Base-by-base conservation (phyloP, 1,140 invertebrate species). In the Zeugodacus cucurbitae region DNA sequence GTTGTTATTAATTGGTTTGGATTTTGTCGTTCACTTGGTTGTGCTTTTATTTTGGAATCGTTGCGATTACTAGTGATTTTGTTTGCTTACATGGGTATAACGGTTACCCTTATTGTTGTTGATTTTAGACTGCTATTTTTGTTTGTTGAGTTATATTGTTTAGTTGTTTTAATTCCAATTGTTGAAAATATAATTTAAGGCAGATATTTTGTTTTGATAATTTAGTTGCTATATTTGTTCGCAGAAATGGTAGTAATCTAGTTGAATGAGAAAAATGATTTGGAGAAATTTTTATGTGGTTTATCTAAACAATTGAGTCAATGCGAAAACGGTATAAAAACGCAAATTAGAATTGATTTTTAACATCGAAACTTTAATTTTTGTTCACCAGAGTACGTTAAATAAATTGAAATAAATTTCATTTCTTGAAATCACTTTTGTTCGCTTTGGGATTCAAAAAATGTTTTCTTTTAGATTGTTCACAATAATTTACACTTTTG, bases 101-200 rank as follows among this genome's bases (percentile, higher is more conserved):
- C 85, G 88, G 48, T 88, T 87, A 48, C 62, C 26, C 44, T 67
- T 87, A 67, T 87, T 88, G 62, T 88, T 86, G 57, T 26, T 54
- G 48, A 54, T 54, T 58, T 88, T 48, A 34, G 57, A 20, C 26
- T 20, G 48, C 32, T 82, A 82, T 82, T 82, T 82, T 22, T 41
- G 20, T 26, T 82, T 48, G 41, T 82, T 88, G 64, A 17, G 54
- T 29, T n/a, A 62, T 85, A 48, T 86, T 32, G 78, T 34, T 78
- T 85, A 86, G 37, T 54, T 74, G 70, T 74, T 82, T 48, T n/a
- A 26, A 34, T 26, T n/a, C 41, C 74, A 82, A 82, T 82, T 48
- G 26, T 48, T n/a, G 10, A 86, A 86, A 95, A 95, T 95, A 95
- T 94, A 95, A 95, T 95, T 94, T 94, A 95, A 95, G 95, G 95